Evolutionary conservation across 1,140 invertebrate genomes (phyloP).

Genomic region (Scylla paramamosain): DNA sequence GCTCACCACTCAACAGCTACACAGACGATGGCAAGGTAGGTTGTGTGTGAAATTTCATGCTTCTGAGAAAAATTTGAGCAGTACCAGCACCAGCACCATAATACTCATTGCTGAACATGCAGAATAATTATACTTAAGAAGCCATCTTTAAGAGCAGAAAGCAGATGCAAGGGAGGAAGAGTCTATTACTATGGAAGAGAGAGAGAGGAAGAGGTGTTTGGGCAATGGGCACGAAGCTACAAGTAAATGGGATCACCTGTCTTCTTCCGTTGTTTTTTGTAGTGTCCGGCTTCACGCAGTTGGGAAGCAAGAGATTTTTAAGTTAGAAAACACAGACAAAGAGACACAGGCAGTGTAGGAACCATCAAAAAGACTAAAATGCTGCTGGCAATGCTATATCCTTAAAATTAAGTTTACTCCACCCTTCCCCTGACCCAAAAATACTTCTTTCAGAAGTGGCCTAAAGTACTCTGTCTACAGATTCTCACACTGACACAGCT

Average conservation of each 20-base stretch:
- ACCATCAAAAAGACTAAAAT: slow-evolving; percentile 44
- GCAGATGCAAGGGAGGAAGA: background rate
- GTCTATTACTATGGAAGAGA: background rate
- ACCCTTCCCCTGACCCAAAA: background rate
- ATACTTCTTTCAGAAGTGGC: background rate
- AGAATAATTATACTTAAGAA: background rate
- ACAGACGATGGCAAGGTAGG: background rate
- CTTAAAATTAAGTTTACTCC: background rate
- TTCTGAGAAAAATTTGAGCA: background rate
- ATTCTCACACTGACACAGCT: background rate
- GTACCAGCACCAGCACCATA: background rate
- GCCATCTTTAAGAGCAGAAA: background rate
- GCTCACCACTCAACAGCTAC: background rate
- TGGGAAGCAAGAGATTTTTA: slow-evolving; percentile 59
- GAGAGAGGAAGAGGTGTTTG: background rate
- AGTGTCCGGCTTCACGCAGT: slow-evolving; percentile 67
- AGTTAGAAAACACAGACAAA: slow-evolving; percentile 60
- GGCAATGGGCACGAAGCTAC: slow-evolving; percentile 31
- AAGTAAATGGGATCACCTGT: slow-evolving; percentile 65
- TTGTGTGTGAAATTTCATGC: background rate
- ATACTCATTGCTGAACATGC: background rate
- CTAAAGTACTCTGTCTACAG: background rate
- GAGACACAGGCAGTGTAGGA: slow-evolving; percentile 39
- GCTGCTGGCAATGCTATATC: slow-evolving; percentile 27
- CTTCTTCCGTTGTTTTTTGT: slow-evolving; percentile 72